Percentiles rank a stretch among this genome's conserved stretches.
Evolutionary conservation across 2,888 invertebrate species (phyloP).

Genomic region (Nasonia oneida): DNA sequence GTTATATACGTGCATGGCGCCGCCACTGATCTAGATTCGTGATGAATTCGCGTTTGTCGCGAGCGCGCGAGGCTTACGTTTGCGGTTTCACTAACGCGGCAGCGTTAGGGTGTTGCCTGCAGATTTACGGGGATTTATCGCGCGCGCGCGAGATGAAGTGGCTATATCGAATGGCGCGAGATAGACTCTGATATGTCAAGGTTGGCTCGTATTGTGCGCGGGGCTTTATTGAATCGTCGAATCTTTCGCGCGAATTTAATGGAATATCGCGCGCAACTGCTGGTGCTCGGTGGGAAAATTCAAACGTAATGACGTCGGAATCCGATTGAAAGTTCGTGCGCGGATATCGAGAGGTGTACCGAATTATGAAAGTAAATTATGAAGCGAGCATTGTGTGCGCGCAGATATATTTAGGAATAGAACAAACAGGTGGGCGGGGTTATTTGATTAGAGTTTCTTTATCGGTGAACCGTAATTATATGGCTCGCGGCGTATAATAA

Average conservation of each 20-base stretch:
- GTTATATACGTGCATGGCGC: neutral
- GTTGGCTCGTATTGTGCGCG: neutral
- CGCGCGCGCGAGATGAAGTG: neutral
- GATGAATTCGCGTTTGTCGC: slow-evolving; percentile 42
- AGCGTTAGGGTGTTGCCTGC: neutral
- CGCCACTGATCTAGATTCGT: slow-evolving; percentile 37
- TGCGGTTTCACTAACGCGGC: slow-evolving; percentile 16
- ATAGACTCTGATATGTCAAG: neutral
- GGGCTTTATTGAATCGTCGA: neutral
- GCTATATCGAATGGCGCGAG: neutral
- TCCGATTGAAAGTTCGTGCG: neutral
- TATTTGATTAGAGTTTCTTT: neutral
- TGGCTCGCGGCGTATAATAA: neutral
- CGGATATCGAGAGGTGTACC: neutral
- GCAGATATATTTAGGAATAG: neutral
- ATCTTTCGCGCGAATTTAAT: neutral
- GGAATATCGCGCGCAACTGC: neutral
- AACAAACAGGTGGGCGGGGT: neutral
- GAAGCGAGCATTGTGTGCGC: neutral
- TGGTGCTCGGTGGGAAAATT: neutral
- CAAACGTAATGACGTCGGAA: neutral
- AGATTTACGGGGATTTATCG: slow-evolving; percentile 25
- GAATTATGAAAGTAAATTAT: neutral
- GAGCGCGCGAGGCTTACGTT: neutral
- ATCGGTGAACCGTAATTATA: neutral